phyloP scores from a whole-genome alignment of 1,140 invertebrate genomes.

The Pentalonia nigronervosa region DNA sequence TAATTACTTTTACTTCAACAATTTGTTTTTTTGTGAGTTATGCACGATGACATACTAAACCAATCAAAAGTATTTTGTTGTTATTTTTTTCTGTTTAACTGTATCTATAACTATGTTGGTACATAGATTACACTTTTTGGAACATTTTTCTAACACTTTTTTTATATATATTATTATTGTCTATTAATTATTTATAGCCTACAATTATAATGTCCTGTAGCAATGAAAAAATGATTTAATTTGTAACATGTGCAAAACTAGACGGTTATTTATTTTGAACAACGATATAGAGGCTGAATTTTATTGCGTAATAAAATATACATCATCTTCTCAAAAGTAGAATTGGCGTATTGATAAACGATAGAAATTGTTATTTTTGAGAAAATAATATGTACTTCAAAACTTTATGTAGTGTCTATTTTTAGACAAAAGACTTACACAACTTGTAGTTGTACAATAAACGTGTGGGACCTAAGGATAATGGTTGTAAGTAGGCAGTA shows the following conservation, averaged over 20 bases:
- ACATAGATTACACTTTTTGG: not conserved
- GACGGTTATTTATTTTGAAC: not conserved
- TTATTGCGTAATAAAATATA: slow-evolving; percentile 12
- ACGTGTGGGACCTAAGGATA: slow-evolving; percentile 48
- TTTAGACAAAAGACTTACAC: not conserved
- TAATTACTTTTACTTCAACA: not conserved
- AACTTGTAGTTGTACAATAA: not conserved
- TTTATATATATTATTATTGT: not conserved
- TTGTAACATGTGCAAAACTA: not conserved
- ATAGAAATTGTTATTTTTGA: not conserved
- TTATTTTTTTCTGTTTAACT: not conserved
- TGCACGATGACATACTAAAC: not conserved
- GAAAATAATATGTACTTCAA: not conserved
- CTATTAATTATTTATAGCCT: not conserved
- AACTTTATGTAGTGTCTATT: slow-evolving; percentile 19
- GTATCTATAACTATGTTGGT: not conserved
- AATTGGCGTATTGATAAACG: not conserved
- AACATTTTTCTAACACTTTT: not conserved
- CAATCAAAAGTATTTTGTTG: not conserved
- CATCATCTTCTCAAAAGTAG: not conserved
- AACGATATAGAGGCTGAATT: not conserved
- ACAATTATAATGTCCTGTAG: not conserved
- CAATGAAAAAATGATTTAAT: not conserved
- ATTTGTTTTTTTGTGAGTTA: not conserved
- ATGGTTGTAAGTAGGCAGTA: slow-evolving; percentile 32